Conservation (phyloP, 2,113 vertebrate species). For the Leucopsar rothschildi region DNA sequence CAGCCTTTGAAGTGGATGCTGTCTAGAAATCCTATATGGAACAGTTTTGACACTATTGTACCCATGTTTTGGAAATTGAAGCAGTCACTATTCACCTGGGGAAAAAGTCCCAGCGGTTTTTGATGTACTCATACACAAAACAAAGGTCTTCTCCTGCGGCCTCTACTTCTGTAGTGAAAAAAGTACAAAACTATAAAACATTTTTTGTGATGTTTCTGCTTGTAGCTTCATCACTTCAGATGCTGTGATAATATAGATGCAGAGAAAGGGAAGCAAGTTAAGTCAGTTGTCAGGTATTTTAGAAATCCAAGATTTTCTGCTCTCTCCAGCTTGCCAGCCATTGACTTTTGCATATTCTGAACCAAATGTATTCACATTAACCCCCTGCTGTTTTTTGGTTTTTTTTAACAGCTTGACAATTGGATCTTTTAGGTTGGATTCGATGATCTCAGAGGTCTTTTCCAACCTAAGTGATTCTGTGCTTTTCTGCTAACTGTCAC, state of each 20-base stretch:
- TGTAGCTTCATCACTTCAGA: neutral
- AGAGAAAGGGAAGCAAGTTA: neutral
- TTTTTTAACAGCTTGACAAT: neutral
- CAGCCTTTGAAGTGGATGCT: neutral
- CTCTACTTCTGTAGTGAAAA: neutral
- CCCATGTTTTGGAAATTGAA: neutral
- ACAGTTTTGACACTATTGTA: neutral
- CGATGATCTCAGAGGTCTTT: neutral
- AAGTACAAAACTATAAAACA: neutral
- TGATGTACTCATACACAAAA: neutral
- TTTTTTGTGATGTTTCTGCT: neutral
- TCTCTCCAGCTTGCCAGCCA: neutral
- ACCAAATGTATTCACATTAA: neutral
- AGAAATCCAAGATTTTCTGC: neutral
- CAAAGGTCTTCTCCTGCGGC: neutral
- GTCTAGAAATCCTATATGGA: neutral
- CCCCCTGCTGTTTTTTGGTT: accelerated
- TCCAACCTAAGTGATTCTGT: neutral
- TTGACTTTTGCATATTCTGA: neutral
- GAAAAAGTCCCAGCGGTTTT: neutral
- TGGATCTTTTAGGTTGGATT: neutral
- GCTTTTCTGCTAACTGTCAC: neutral
- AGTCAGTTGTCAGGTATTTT: neutral
- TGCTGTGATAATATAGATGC: neutral
- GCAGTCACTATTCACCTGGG: neutral